Evolutionary conservation across 2,113 vertebrate species (phyloP).

Genomic region (Pangasianodon gigas): DNA sequence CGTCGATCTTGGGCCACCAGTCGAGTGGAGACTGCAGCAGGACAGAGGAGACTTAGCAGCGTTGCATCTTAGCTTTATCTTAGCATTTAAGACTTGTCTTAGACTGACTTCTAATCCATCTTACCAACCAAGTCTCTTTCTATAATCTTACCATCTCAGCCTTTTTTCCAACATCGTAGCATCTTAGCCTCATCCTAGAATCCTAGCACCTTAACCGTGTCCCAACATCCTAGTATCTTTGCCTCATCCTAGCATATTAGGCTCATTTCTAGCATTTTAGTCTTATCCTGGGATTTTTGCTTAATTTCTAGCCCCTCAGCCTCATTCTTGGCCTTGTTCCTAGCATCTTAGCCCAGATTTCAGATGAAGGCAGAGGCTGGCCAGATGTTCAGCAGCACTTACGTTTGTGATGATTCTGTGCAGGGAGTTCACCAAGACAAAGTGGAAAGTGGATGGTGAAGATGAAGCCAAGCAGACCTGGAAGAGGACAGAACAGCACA

Average conservation of each 20-base stretch:
- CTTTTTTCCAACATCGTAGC: too few relatives aligned
- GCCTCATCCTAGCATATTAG: too few relatives aligned
- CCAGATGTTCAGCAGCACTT: constrained; percentile 65
- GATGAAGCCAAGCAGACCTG: constrained; percentile 93
- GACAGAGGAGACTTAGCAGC: background rate
- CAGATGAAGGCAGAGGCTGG: background rate
- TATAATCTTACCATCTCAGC: too few relatives aligned
- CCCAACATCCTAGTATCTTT: too few relatives aligned
- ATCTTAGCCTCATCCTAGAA: too few relatives aligned
- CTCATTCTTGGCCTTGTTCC: background rate
- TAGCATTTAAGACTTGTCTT: background rate
- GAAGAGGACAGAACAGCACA: background rate
- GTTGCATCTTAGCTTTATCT: background rate
- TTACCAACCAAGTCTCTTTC: background rate
- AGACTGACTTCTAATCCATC: background rate
- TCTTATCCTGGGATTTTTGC: background rate
- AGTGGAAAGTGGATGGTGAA: constrained; percentile 95
- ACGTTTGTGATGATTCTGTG: constrained; percentile 99
- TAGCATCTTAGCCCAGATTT: background rate
- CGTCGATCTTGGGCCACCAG: constrained; percentile 98
- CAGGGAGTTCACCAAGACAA: constrained; percentile 95
- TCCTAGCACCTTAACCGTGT: background rate
- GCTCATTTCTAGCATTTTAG: background rate
- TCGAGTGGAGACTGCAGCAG: constrained; percentile 87
- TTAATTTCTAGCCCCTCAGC: too few relatives aligned